A percentile compares a stretch with the other conserved stretches of the same genome.
Evolutionary conservation across 2,113 vertebrate species (phyloP).

Genomic region (Strix aluco): DNA sequence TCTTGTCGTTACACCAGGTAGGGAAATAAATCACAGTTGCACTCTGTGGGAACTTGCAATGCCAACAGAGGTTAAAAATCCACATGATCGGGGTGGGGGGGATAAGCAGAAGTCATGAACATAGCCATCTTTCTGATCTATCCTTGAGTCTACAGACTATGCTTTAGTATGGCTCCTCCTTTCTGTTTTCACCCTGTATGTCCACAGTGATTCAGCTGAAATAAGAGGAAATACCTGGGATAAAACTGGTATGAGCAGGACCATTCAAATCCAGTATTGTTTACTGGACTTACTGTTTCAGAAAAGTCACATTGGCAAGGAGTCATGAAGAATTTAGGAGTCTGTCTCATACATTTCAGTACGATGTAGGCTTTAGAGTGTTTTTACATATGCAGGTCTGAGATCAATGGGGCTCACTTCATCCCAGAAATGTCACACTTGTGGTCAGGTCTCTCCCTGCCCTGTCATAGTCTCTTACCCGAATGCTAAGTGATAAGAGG

Average conservation of each 20-base stretch:
- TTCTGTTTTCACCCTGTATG: not conserved
- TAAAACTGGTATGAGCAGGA: not conserved
- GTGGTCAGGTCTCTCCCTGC: not conserved
- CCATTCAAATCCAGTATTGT: rapidly evolving
- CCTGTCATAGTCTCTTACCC: not conserved
- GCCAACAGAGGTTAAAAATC: not conserved
- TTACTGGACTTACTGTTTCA: not conserved
- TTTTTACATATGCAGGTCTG: not conserved
- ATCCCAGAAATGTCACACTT: not conserved
- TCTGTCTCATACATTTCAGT: not conserved
- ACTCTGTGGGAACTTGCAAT: not conserved
- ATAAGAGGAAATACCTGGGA: not conserved
- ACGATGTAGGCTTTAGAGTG: not conserved
- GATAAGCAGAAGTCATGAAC: not conserved
- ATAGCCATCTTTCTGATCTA: not conserved
- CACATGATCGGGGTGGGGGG: not conserved
- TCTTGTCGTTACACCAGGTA: not conserved
- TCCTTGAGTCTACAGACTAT: too few relatives aligned
- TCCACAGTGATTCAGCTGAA: not conserved
- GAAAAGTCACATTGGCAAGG: not conserved
- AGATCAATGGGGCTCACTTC: not conserved
- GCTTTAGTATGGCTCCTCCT: rapidly evolving
- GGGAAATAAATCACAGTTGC: not conserved
- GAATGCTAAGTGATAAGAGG: not conserved
- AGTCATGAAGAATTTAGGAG: not conserved